A percentile compares a stretch with the other conserved stretches of the same genome.
Evolutionary conservation across 2,113 vertebrate species (phyloP).

Genomic region (Osmerus eperlanus): DNA sequence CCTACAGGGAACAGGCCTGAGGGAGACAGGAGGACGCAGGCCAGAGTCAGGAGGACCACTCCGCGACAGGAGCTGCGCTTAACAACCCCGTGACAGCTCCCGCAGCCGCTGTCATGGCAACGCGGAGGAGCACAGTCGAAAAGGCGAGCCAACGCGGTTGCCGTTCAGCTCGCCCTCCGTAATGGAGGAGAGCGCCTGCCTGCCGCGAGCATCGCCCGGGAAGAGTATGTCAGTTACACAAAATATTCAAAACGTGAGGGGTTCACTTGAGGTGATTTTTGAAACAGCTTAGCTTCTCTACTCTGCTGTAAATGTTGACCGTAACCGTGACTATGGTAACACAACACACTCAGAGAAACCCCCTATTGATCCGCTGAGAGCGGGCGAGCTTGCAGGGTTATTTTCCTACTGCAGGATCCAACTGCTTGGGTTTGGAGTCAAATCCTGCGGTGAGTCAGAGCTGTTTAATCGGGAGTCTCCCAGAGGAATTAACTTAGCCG

Average conservation of each 20-base stretch:
- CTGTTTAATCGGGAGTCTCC: conserved; percentile 27
- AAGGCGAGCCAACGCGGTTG: conserved; percentile 60
- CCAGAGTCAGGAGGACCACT: conserved; percentile 62
- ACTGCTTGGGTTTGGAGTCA: conserved; percentile 37
- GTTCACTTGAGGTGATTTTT: too few relatives aligned
- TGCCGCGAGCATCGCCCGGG: not conserved
- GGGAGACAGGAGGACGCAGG: too few relatives aligned
- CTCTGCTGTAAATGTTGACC: too few relatives aligned
- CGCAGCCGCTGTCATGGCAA: conserved; percentile 82
- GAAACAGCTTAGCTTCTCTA: too few relatives aligned
- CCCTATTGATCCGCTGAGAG: not conserved
- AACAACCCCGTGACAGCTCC: conserved; percentile 77
- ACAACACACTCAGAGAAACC: too few relatives aligned
- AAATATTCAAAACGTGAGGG: too few relatives aligned
- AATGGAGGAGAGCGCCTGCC: conserved; percentile 33
- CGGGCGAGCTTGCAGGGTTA: conserved; percentile 9
- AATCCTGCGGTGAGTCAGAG: conserved; percentile 39
- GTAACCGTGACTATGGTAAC: too few relatives aligned
- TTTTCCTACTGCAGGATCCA: conserved; percentile 6
- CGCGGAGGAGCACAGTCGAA: conserved; percentile 67
- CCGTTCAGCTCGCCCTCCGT: conserved; percentile 38
- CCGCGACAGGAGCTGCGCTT: conserved; percentile 76
- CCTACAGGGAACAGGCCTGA: too few relatives aligned
- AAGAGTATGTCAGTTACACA: too few relatives aligned
- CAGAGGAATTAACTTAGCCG: conserved; percentile 38